These are phyloP conservation scores for Burhinus oedicnemus DNA, from an alignment of 2,113 vertebrate species.

Conservation along the genomic window DNA sequence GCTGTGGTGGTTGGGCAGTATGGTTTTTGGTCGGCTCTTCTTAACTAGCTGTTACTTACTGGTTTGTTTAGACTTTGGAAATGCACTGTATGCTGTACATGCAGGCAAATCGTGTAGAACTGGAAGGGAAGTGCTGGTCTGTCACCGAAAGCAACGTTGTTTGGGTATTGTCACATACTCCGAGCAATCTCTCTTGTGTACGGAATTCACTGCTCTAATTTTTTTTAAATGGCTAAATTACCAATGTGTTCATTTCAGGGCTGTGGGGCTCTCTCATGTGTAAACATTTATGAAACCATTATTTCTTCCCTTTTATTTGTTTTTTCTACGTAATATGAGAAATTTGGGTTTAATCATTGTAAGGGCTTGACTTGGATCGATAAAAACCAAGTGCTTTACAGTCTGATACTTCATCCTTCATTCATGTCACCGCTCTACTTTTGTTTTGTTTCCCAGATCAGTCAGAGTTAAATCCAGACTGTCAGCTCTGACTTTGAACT, in stretches of 20 bases:
- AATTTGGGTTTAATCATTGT: not conserved
- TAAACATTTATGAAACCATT: not conserved
- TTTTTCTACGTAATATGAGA: not conserved
- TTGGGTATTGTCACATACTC: not conserved
- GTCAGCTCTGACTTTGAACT: conserved; percentile 23
- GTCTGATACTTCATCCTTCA: conserved; percentile 7
- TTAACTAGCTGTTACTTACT: not conserved
- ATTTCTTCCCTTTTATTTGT: not conserved
- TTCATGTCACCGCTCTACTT: not conserved
- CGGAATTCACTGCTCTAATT: not conserved
- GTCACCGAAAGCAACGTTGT: not conserved
- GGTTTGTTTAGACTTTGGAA: not conserved
- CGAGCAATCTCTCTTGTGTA: not conserved
- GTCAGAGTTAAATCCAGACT: conserved; percentile 26
- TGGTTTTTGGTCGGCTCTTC: not conserved
- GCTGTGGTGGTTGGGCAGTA: accelerated
- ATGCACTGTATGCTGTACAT: not conserved
- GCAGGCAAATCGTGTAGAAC: not conserved
- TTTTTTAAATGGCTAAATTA: not conserved
- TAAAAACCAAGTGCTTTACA: not conserved
- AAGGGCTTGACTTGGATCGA: not conserved
- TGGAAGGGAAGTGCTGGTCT: not conserved
- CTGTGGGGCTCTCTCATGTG: not conserved
- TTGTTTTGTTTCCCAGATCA: conserved; percentile 22
- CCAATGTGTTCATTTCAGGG: not conserved